Evolutionary conservation across 2,888 invertebrate species (phyloP).

Genomic region (Salticus scenicus): DNA sequence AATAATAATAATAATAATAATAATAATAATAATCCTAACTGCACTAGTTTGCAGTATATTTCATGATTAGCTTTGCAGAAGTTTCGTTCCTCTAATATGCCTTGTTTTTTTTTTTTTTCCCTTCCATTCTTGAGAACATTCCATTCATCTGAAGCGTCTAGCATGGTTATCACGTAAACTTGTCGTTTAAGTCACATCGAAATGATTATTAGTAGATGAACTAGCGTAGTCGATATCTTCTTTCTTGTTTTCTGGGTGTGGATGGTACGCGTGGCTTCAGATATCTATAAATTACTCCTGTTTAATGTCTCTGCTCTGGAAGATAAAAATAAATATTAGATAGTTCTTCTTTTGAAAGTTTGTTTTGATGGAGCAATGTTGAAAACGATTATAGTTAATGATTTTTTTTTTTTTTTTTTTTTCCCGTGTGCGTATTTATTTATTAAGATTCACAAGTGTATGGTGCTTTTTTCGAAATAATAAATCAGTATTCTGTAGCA

Average conservation of each 20-base stretch:
- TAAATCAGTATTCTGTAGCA: no score
- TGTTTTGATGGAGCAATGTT: background rate
- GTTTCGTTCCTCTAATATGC: conserved; percentile 5
- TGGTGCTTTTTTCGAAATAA: no score
- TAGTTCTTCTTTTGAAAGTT: background rate
- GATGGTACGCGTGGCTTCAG: conserved; percentile 36
- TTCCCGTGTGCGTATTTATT: no score
- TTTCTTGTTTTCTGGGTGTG: conserved; percentile 37
- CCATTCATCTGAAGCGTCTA: conserved; percentile 35
- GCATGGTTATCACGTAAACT: conserved; percentile 62
- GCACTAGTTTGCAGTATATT: background rate
- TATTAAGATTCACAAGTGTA: no score
- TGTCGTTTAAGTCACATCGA: conserved; percentile 58
- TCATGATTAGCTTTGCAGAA: conserved; percentile 7
- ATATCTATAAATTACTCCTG: conserved; percentile 60
- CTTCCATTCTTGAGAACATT: background rate
- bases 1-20: no score
- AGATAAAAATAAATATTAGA: conserved; percentile 45
- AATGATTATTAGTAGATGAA: conserved; percentile 44
- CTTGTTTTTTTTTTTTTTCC: no score
- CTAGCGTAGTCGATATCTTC: conserved; percentile 1
- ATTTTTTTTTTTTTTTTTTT: background rate
- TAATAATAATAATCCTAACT: no score
- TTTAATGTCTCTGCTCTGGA: conserved; percentile 43
- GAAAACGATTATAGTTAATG: background rate